A percentile compares a stretch with the other conserved stretches of the same genome.
Evolutionary conservation across 2,888 invertebrate genomes (phyloP).

Genomic region (Allolobophora icterica): DNA sequence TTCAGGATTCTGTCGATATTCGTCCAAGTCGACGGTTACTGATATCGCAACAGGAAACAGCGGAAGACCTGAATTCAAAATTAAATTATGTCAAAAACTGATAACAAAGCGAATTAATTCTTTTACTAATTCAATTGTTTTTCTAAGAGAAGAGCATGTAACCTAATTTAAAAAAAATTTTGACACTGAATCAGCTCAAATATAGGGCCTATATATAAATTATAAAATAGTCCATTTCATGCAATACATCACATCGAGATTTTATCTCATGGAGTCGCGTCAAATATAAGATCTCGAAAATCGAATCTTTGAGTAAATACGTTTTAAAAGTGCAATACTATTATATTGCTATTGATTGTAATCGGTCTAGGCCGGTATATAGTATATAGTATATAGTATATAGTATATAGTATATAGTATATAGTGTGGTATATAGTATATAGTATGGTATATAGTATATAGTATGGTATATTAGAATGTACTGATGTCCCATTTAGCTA

Average conservation of each 20-base stretch:
- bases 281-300: neutral
- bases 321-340: neutral
- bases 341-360: too few relatives aligned
- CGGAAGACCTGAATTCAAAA: neutral
- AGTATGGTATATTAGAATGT: too few relatives aligned
- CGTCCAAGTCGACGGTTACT: neutral
- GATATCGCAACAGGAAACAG: slow-evolving; percentile 22
- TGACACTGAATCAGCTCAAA: neutral
- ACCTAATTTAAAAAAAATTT: neutral
- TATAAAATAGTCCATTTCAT: neutral
- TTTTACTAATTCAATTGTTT: neutral
- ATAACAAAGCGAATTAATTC: neutral
- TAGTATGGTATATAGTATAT: too few relatives aligned
- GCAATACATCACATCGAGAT: neutral
- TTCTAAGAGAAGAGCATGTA: neutral
- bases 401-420: too few relatives aligned
- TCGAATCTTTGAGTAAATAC: neutral
- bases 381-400: too few relatives aligned
- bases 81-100: neutral
- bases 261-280: too few relatives aligned
- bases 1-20: slow-evolving; percentile 22
- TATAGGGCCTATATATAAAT: neutral
- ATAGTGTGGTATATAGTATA: too few relatives aligned
- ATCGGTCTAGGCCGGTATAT: too few relatives aligned
- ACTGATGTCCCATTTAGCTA: too few relatives aligned